These are phyloP conservation scores for Pelodiscus sinensis DNA, from an alignment of 2,113 vertebrate species.

Conservation along the genomic window DNA sequence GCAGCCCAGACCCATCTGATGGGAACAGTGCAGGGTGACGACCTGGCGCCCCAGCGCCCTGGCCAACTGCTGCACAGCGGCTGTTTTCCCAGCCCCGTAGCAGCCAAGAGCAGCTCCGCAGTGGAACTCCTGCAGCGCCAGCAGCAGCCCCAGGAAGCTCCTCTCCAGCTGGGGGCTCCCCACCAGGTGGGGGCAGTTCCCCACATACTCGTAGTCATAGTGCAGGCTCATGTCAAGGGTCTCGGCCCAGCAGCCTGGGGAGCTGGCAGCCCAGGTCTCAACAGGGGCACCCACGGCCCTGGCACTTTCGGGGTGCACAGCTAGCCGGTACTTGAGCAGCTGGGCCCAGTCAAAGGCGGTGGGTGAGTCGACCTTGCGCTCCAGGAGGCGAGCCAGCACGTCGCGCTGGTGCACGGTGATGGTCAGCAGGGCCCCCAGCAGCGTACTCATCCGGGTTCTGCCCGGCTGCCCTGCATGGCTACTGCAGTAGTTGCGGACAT, in stretches of 20 bases:
- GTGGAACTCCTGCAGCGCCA: conserved; percentile 81
- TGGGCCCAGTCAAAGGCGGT: conserved; percentile 88
- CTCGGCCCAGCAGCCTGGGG: conserved; percentile 76
- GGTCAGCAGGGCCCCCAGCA: conserved; percentile 60
- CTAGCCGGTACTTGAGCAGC: conserved; percentile 82
- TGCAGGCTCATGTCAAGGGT: conserved; percentile 76
- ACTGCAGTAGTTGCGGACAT: background rate
- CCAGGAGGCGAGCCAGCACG: conserved; percentile 69
- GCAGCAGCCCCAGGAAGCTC: conserved; percentile 79
- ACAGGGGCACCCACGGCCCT: background rate
- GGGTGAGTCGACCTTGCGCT: conserved; percentile 43
- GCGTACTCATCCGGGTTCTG: background rate
- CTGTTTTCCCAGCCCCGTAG: conserved; percentile 78
- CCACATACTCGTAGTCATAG: conserved; percentile 87
- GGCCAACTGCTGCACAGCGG: conserved; percentile 75
- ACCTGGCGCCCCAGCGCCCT: conserved; percentile 81
- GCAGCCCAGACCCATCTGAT: conserved; percentile 46
- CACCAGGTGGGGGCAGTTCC: conserved; percentile 74
- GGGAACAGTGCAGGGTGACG: conserved; percentile 76
- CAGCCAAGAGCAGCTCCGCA: conserved; percentile 81
- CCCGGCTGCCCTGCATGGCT: background rate
- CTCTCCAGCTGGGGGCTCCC: conserved; percentile 80
- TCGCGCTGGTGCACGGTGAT: conserved; percentile 76
- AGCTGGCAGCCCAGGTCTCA: background rate
- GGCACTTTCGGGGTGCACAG: background rate